Evolutionary conservation across 2,888 invertebrate genomes (phyloP).

Genomic region (Drosophila paracracens): DNA sequence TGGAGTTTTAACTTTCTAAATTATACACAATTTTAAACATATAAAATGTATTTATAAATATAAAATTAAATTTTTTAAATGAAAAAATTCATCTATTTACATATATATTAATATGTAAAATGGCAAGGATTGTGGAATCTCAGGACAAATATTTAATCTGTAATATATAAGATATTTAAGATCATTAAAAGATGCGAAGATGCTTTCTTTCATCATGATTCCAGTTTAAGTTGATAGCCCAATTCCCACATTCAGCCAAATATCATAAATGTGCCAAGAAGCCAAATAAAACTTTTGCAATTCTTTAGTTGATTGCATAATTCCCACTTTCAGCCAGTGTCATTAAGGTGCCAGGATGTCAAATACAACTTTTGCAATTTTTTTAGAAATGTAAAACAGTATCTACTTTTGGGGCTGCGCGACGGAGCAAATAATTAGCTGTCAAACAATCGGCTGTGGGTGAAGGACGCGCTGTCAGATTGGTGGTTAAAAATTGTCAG

Average conservation of each 20-base stretch:
- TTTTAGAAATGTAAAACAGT: constrained; percentile 28
- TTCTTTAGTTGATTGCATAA: neutral
- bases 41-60: neutral
- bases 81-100: neutral
- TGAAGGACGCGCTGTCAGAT: constrained; percentile 19
- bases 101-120: neutral
- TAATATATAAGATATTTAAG: neutral
- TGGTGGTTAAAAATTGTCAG: constrained; percentile 42
- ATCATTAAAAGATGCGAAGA: neutral
- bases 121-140: neutral
- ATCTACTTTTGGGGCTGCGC: constrained; percentile 25
- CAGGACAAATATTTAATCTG: too few species aligned
- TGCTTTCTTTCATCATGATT: neutral
- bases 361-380: neutral
- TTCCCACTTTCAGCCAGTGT: neutral
- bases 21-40: neutral
- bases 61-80: neutral
- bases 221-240: neutral
- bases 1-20: neutral
- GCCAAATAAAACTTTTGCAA: constrained; percentile 6
- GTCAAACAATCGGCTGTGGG: constrained; percentile 59
- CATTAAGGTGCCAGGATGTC: neutral
- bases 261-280: neutral
- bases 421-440: constrained; percentile 65
- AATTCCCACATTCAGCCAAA: neutral